Base-by-base conservation (phyloP, 1,140 invertebrate genomes). In the Oryctes rhinoceros region DNA sequence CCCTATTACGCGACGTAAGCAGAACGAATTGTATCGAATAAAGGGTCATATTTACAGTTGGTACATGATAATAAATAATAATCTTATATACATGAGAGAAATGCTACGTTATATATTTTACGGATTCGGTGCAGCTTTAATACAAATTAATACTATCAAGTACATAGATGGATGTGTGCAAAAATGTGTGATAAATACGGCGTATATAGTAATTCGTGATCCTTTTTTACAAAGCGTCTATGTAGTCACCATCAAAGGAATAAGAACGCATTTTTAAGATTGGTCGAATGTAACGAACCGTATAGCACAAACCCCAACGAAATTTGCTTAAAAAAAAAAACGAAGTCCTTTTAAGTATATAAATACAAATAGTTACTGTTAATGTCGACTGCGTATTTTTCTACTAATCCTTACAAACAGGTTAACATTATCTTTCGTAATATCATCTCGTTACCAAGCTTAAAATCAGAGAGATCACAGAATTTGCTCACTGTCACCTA, bases 381-480 rank as follows among this genome's bases (percentile, higher is more conserved):
- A n/a, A n/a, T n/a, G n/a, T 30, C 24, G 24, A 30, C 2, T 30
- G 24, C 24, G 24, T 30, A 30, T 30, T 30, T 0, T 30, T 30
- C 24, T 30, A 30, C 24, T 30, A 30, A 30, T 30, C 2, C 0
- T 30, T 30, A 30, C 2, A 30, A 30, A 30, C 24, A 30, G 24
- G 24, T 30, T 30, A 30, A 30, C 24, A 2, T 30, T 30, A 30
- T 30, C 2, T 30, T 30, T 30, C 24, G n/a, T n/a, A n/a, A 30
- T 30, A 30, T 30, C 7, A 10, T 67, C 5, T 67, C 24, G 65
- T n/a, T 20, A 67, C 13, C 20, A 67, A 67, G 65, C 65, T 67
- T 24, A 24, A 67, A 67, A 67, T 24, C 65, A 67, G 5, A 67
- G 5, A 67, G 65, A 67, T 67, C 65, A 67, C 65, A 67, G 65